A percentile compares a stretch with the other conserved stretches of the same genome.
These are phyloP conservation scores for Trogon melanurus DNA, from an alignment of 2,113 vertebrate genomes.

Conservation along the genomic window DNA sequence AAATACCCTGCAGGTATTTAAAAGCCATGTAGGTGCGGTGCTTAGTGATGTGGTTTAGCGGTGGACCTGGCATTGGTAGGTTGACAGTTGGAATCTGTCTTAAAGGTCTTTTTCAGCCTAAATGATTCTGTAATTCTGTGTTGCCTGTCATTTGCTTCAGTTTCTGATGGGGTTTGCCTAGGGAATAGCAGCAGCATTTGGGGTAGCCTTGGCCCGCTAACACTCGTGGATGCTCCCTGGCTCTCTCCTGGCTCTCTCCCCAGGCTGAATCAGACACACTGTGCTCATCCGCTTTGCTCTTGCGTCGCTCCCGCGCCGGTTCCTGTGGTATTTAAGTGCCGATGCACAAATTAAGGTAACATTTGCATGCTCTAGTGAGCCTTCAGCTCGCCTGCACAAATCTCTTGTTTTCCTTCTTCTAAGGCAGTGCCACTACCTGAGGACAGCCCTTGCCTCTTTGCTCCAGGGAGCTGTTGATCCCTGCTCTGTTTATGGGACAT, in stretches of 20 bases:
- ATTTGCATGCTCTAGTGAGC: slow-evolving; percentile 9
- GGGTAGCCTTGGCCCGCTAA: neutral
- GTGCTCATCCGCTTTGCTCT: neutral
- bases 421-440: neutral
- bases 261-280: neutral
- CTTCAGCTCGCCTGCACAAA: slow-evolving; percentile 5
- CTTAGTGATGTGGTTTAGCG: too few relatives aligned
- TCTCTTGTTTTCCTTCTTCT: slow-evolving; percentile 15
- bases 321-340: slow-evolving; percentile 7
- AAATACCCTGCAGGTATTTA: too few relatives aligned
- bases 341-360: slow-evolving; percentile 35
- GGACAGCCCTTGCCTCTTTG: neutral
- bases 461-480: neutral
- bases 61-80: too few relatives aligned
- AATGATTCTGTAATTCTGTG: too few relatives aligned
- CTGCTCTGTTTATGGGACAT: neutral
- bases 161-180: neutral
- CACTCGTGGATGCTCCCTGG: neutral
- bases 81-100: too few relatives aligned
- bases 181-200: neutral
- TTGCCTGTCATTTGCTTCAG: neutral
- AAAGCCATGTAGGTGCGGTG: too few relatives aligned
- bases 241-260: neutral
- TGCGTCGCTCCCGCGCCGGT: neutral
- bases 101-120: too few relatives aligned